Evolutionary conservation across 2,113 vertebrate genomes (phyloP), one percentile per base, ranked within the genome.

Genomic region (Corvus cornix): DNA sequence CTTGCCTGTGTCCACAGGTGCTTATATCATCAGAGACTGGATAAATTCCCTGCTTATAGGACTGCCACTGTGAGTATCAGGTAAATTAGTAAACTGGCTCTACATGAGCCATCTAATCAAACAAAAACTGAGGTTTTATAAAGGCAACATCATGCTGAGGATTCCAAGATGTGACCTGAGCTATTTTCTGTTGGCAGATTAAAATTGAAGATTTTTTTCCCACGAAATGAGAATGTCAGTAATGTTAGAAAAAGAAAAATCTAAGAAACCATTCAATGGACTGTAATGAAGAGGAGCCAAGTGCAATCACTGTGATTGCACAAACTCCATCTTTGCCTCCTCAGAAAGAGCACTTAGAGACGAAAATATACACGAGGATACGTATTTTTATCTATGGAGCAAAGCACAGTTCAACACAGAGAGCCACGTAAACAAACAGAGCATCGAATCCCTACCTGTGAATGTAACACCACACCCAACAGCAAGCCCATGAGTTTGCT

Each of bases 231-330:
- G 66, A 90, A 70, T 9, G 21, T 72, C 58, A 62, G 41, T 53
- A 53, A 33, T 15, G 20, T 43, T 52, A 41, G 66, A 72, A 76
- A 89, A 95, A 74, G 20, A 58, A 81, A 80, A 96, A 81, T 48
- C 44, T 75, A 87, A 93, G 58, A 94, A 89, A 63, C 28, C 10
- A 28, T 41, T 94, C 88, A 81, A 89, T 81, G 58, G 39, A 74
- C 44, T 85, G 33, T 64, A 92, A 94, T 75, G 90, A 97, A 94
- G 66, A 93, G 16, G 49, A 75, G 56, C 88, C 76, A 86, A 84
- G 58, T 62, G 86, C 83, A 95, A 92, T 95, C 82, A 88, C 51
- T 63, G 60, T 74, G 75, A 92, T 81, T 93, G 56, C 86, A 92
- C 66, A 80, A 69, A 78, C 73, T 84, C 56, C 66, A 69, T 86